Base-by-base conservation (phyloP, 2,888 invertebrate species). In the Leptarthrus brevirostris region DNA sequence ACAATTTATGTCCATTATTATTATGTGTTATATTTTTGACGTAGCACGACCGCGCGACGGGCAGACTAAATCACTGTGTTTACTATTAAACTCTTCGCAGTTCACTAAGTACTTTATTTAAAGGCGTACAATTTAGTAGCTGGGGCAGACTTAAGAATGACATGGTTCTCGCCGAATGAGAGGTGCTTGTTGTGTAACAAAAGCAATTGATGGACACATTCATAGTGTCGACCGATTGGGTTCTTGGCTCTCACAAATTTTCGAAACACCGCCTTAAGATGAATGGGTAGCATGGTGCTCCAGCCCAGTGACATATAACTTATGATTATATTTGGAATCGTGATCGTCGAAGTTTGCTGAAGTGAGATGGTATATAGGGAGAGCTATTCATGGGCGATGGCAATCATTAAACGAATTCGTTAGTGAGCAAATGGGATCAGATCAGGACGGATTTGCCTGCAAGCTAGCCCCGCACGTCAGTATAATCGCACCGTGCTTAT, bases 301-400 rank as follows among this genome's bases (percentile, higher is more conserved):
- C 69, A 69, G 69, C 52, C 69, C 49, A 69, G 69, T 69, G 69
- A 52, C 69, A 69, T 52, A 69, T 52, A 49, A 69, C 49, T 26
- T 52, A 52, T 14, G 52, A 52, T 69, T 69, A 69, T 52, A 52
- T 18, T 69, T 16, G 52, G 69, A 16, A 69, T 20, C 16, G 18
- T 64, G 22, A 22, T 34, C 22, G n/a, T 64, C 20, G n/a, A n/a
- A 14, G 44, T 47, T 22, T 47, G 64, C 14, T n/a, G n/a, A 24
- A 64, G 64, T 12, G 64, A 64, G 64, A 64, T 20, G 8, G 64
- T 20, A 44, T n/a, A 24, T 24, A 34, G 64, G 44, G 64, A 44
- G 4, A 44, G 44, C 64, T 64, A 22, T 64, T 64, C 64, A 64
- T 20, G 47, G 64, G 64, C 64, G 47, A 64, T 47, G 64, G 64